Conservation (phyloP, 1,140 invertebrate species). For the Drosophila murphyi region DNA sequence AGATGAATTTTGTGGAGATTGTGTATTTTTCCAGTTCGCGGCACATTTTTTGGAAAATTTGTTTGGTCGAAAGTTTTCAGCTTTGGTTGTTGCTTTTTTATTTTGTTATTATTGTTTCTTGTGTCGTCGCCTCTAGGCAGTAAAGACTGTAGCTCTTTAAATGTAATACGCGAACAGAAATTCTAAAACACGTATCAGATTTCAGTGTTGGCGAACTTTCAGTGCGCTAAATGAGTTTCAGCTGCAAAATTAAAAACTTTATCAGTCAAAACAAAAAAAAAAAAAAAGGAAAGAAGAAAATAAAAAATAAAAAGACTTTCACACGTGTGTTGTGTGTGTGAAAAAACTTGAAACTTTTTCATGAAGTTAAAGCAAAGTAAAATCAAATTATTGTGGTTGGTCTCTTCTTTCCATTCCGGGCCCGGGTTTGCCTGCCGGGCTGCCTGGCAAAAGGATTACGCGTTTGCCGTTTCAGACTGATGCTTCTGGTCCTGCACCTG, state of each 20-base stretch:
- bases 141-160: constrained; percentile 46
- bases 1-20: constrained; percentile 75
- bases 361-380: constrained; percentile 83
- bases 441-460: constrained; percentile 79
- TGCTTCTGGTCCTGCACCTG: too few relatives aligned
- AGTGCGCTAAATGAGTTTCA: constrained; percentile 80
- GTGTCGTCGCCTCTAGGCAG: not conserved
- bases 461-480: constrained; percentile 18
- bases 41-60: constrained; percentile 68
- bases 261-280: constrained; percentile 49
- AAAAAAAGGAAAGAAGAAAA: not conserved
- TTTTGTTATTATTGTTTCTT: constrained; percentile 16
- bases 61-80: constrained; percentile 62
- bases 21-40: constrained; percentile 80
- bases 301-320: not conserved
- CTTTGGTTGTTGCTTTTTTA: constrained; percentile 21
- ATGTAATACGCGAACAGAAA: constrained; percentile 75
- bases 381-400: constrained; percentile 82
- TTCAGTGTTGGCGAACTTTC: constrained; percentile 66
- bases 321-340: constrained; percentile 43
- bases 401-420: constrained; percentile 5
- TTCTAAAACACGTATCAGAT: constrained; percentile 73
- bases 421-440: not conserved
- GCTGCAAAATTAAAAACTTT: constrained; percentile 82
- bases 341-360: constrained; percentile 81